Evolutionary conservation across 2,113 vertebrate species (phyloP), one percentile per base, ranked within the genome.

Genomic region (Pseudonaja textilis): DNA sequence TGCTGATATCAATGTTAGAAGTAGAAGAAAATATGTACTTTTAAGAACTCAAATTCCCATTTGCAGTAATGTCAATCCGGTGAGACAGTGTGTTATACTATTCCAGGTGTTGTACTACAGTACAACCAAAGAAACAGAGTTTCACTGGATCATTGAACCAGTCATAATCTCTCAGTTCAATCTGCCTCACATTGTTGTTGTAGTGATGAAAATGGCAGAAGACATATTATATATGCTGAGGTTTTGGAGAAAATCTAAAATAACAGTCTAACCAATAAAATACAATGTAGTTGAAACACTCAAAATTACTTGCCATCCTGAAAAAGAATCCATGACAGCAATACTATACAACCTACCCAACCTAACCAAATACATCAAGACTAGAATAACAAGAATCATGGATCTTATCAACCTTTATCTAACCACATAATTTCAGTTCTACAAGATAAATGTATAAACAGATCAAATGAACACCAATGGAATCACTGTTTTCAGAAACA

Each of bases 11-110:
- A 92, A 20, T 89, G 61, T 34, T 90, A 64, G 91, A 81, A 57
- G 87, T 92, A 81, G 87, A n/a, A 69, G 20, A 90, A 87, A 61
- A 18, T 39, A 90, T 29, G 39, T 10, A n/a, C 11, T 96, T 89
- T 74, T 74, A 90, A 94, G 91, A 92, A 91, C 74, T 93, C 81
- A 91, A 55, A 74, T 91, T 20, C 87, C 90, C 64, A 91, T 39
- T 50, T 47, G 47, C 52, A 89, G 3, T 0, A 0, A 25, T 55
- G 91, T 23, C 74, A 42, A 42, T 42, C 42, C 39, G 6, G 16
- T 42, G 18, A 42, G 34, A 81, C 3, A 81, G 3, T 23, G 7
- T 81, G 34, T 7, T 22, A 81, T 42, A 10, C 18, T 42, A 81
- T 22, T 81, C 34, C 20, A 42, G 74, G 74, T 81, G 74, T 81